phyloP scores from a whole-genome alignment of 1,140 invertebrate species.

The Zaprionus tsacasi region DNA sequence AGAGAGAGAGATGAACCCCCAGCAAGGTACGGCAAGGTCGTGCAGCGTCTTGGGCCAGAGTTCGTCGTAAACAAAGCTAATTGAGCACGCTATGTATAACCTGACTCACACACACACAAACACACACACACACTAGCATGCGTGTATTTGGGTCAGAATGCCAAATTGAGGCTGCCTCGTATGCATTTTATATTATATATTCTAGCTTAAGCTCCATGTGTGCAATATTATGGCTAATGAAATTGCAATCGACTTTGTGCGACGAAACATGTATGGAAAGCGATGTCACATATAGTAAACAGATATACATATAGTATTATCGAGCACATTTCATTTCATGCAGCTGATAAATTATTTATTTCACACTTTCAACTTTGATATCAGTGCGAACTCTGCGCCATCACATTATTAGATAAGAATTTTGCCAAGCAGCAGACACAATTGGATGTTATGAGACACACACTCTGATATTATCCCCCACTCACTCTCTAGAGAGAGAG shows the following conservation, averaged over 20 bases:
- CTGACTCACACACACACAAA: conserved; percentile 11
- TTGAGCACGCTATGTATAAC: conserved; percentile 37
- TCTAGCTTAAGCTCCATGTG: conserved; percentile 39
- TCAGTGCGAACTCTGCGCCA: not conserved
- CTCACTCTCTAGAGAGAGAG: not conserved
- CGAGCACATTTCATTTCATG: conserved; percentile 15
- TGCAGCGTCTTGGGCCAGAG: conserved; percentile 45
- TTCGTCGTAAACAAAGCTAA: conserved; percentile 56
- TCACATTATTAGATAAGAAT: conserved; percentile 20
- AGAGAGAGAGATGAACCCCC: conserved; percentile 48
- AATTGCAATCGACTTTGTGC: conserved; percentile 59
- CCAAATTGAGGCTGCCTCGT: conserved; percentile 71
- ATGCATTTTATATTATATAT: conserved; percentile 61
- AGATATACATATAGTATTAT: conserved; percentile 4
- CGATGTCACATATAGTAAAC: not conserved
- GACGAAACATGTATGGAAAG: conserved; percentile 32
- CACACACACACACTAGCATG: not conserved
- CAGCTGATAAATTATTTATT: not conserved
- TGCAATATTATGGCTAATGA: conserved; percentile 51
- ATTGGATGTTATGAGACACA: conserved; percentile 40
- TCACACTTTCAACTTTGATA: not conserved
- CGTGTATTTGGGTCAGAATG: conserved; percentile 64
- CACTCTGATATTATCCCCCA: conserved; percentile 39
- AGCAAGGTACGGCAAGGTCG: conserved; percentile 48
- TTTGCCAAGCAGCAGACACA: conserved; percentile 21